Evolutionary conservation across 2,113 vertebrate genomes (phyloP).

Genomic region (Verasper variegatus): DNA sequence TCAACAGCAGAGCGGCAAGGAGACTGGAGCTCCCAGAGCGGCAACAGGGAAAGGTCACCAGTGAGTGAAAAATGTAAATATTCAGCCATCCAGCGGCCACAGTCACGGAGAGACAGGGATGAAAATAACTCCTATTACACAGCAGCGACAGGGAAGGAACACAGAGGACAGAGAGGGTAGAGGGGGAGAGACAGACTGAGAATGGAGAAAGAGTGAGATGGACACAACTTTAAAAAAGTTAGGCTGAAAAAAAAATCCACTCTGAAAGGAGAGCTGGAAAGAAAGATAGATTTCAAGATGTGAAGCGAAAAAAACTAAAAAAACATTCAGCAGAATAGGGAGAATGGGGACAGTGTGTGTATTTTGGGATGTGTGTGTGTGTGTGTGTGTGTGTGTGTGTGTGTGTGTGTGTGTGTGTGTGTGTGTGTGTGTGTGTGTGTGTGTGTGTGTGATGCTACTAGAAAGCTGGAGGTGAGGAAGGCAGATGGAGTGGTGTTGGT

Average conservation of each 20-base stretch:
- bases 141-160: constrained; percentile 68
- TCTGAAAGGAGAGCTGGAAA: constrained; percentile 40
- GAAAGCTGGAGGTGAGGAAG: constrained; percentile 25
- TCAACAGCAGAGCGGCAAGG: constrained; percentile 77
- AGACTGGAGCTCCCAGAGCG: constrained; percentile 78
- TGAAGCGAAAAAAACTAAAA: constrained; percentile 26
- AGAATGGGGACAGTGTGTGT: constrained; percentile 37
- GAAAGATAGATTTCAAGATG: constrained; percentile 58
- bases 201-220: constrained; percentile 58
- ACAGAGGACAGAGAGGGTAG: constrained; percentile 66
- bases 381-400: constrained; percentile 46
- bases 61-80: constrained; percentile 82
- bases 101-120: constrained; percentile 72
- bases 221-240: constrained; percentile 76
- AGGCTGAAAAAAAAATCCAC: constrained; percentile 38
- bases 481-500: constrained; percentile 29
- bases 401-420: constrained; percentile 48
- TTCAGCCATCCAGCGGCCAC: constrained; percentile 73
- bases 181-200: constrained; percentile 50
- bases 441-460: background rate
- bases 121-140: constrained; percentile 79
- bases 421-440: constrained; percentile 40
- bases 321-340: constrained; percentile 15
- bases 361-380: constrained; percentile 46
- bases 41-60: constrained; percentile 79